Evolutionary conservation across 2,797 vertebrate genomes (phyloP).

Genomic region (Iguana delicatissima): DNA sequence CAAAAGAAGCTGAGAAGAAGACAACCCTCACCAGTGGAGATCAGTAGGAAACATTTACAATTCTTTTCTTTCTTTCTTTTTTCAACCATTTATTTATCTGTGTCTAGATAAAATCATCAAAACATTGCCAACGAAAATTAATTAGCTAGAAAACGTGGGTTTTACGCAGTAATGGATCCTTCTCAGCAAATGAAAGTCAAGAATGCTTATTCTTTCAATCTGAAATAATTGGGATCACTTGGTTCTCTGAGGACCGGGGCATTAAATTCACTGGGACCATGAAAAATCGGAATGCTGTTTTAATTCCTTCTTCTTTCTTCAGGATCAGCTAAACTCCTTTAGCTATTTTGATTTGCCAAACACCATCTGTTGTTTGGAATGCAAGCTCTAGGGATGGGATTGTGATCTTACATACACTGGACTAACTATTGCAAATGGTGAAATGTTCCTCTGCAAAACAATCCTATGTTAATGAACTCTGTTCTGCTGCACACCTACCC

Average conservation of each 20-base stretch:
- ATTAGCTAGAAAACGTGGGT: slow-evolving; percentile 59
- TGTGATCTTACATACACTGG: neutral
- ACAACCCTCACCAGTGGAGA: neutral
- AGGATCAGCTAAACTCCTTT: slow-evolving; percentile 5
- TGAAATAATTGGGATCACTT: neutral
- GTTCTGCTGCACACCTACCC: neutral
- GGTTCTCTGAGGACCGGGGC: neutral
- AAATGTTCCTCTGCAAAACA: neutral
- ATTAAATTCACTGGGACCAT: slow-evolving; percentile 51
- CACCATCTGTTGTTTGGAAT: slow-evolving; percentile 39
- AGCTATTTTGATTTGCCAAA: slow-evolving; percentile 60
- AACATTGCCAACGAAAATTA: slow-evolving; percentile 49
- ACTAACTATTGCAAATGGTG: neutral
- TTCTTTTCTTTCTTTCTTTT: neutral
- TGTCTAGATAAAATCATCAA: slow-evolving; percentile 34
- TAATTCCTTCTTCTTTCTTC: slow-evolving; percentile 36
- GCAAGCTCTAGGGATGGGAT: neutral
- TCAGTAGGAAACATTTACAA: neutral
- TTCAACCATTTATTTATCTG: neutral
- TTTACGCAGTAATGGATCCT: slow-evolving; percentile 53
- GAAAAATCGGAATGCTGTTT: slow-evolving; percentile 38
- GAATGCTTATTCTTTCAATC: neutral
- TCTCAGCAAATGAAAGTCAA: slow-evolving; percentile 50
- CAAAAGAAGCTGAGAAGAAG: neutral
- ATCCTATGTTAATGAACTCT: neutral